Conservation (phyloP, 2,113 vertebrate species). For the Tachycineta bicolor region DNA sequence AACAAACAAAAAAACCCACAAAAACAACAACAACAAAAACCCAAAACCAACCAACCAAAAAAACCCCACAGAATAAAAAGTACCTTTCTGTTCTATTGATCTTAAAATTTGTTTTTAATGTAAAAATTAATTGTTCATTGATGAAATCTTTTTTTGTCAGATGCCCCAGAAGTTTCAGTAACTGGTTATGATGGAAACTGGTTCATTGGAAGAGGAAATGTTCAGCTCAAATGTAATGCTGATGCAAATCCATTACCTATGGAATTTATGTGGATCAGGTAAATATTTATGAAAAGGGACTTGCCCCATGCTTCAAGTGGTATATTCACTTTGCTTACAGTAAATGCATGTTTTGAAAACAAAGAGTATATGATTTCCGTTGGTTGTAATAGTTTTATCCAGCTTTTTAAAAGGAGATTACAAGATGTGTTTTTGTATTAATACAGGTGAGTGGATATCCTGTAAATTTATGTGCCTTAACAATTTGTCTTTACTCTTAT, state of each 20-base stretch:
- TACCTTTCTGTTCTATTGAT: background rate
- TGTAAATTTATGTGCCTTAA: background rate
- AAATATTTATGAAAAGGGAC: conserved; percentile 35
- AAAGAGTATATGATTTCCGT: background rate
- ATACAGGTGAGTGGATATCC: background rate
- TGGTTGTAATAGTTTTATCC: background rate
- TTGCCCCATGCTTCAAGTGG: background rate
- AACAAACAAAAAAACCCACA: no score
- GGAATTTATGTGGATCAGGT: conserved; percentile 90
- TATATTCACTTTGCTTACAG: background rate
- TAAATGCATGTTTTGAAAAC: background rate
- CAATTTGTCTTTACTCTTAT: background rate
- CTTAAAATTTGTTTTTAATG: background rate
- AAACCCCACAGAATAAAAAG: background rate
- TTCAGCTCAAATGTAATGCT: conserved; percentile 89
- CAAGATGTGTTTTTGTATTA: background rate
- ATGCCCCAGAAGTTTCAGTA: conserved; percentile 88
- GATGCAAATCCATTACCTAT: conserved; percentile 90
- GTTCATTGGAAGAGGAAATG: conserved; percentile 90
- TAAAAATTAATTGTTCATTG: background rate
- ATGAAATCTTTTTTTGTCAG: conserved; percentile 69
- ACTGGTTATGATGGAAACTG: conserved; percentile 85
- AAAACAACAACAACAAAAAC: no score
- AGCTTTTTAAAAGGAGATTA: background rate
- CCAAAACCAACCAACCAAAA: no score